Base-by-base conservation (phyloP, 1,140 invertebrate genomes). In the Liolophura sinensis region DNA sequence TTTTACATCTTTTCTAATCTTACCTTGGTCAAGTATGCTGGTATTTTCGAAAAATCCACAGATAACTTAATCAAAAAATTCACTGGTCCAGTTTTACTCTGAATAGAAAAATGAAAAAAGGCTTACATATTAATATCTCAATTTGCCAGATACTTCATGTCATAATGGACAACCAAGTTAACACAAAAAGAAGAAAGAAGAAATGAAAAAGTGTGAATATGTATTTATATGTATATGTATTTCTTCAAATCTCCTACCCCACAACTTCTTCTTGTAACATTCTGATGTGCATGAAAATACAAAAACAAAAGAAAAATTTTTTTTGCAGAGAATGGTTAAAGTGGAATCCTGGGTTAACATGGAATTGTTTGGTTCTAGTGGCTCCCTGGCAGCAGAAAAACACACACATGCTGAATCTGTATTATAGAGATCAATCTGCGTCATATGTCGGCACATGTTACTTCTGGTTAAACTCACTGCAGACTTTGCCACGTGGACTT, bases 11-110 rank as follows among this genome's bases (percentile, higher is more conserved):
- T 56, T 18, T 20, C 18, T 40, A 16, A 16, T 62, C 70, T 69
- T 68, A 82, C 82, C 69, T 78, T 79, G 51, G 73, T 70, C 18
- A 84, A 63, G 63, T 79, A 78, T 52, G 78, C 68, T 51, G 84
- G 84, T 54, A 85, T 77, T 54, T 72, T 65, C 6, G 72, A 72
- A 69, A 84, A 84, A 68, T 83, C 79, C 20, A 81, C 73, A 22
- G 75, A 72, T 18, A 85, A 59, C 64, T 77, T 79, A 16, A 83
- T 78, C 11, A 85, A 63, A 69, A 84, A 80, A 59, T 81, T 78
- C 0, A 84, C 75, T 25, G 75, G 72, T 25, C 84, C 83, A 56
- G 80, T 69, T 64, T 70, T 71, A 60, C 64, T 68, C 77, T 80
- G 61, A 48, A 76, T 70, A 46, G 51, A 59, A 60, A 48, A 67